A percentile compares a stretch with the other conserved stretches of the same genome.
These are phyloP conservation scores for Ceramica pisi DNA, from an alignment of 2,888 invertebrate species.

Conservation along the genomic window DNA sequence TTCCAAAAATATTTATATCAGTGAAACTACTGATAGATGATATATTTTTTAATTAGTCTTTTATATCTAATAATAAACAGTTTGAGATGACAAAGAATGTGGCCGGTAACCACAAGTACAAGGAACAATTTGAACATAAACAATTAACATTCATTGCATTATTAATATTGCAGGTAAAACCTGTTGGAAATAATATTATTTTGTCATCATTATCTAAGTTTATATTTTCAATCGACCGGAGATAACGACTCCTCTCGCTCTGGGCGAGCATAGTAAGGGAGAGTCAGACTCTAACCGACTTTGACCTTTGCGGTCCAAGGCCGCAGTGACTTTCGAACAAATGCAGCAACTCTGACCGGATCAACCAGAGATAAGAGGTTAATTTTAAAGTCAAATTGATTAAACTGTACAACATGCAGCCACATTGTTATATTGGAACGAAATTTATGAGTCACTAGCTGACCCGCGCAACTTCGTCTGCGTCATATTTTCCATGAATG, in stretches of 20 bases:
- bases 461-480: no score
- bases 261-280: no score
- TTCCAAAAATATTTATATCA: no score
- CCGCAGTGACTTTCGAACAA: no score
- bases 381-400: conserved; percentile 3
- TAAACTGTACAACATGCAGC: neutral
- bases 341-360: no score
- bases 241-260: no score
- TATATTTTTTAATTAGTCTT: neutral
- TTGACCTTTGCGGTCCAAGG: no score
- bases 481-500: no score
- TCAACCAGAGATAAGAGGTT: neutral
- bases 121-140: neutral
- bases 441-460: neutral
- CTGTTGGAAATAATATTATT: neutral
- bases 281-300: no score
- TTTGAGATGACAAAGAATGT: neutral
- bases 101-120: neutral
- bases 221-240: no score
- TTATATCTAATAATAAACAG: neutral
- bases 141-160: neutral
- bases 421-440: neutral
- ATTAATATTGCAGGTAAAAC: neutral
- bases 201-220: neutral
- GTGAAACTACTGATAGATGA: neutral